Percentiles rank a stretch among this genome's conserved stretches.
These are phyloP conservation scores for Eupithecia insigniata DNA, from an alignment of 2,888 invertebrate genomes.

Conservation along the genomic window DNA sequence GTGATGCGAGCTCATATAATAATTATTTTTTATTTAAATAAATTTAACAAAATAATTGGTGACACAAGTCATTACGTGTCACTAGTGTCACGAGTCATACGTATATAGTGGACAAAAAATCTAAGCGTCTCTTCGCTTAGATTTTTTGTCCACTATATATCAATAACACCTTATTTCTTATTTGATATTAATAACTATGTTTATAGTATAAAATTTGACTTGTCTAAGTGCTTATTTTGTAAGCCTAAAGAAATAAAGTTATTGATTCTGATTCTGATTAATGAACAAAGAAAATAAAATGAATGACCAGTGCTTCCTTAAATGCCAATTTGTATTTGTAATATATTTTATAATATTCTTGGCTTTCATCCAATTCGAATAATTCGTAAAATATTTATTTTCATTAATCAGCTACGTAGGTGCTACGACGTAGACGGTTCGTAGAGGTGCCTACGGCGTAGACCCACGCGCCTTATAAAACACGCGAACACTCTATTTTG, in stretches of 20 bases:
- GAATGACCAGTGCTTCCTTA: background rate
- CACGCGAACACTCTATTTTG: no score
- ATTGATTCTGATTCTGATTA: no score
- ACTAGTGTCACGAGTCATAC: no score
- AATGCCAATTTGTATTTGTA: background rate
- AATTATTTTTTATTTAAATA: background rate
- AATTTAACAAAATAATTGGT: background rate
- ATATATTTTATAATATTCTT: background rate
- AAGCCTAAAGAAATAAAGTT: no score
- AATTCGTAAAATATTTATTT: background rate
- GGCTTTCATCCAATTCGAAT: background rate
- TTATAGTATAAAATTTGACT: no score
- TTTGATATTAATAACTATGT: no score
- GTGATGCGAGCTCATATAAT: background rate
- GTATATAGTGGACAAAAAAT: no score
- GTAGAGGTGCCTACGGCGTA: background rate
- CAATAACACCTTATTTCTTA: no score
- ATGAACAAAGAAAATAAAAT: background rate
- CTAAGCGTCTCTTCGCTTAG: no score
- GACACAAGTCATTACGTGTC: background rate
- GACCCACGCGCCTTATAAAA: background rate
- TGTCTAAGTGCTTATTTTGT: no score
- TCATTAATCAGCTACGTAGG: background rate
- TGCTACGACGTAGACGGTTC: background rate
- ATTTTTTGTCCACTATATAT: no score